Evolutionary conservation across 2,113 vertebrate genomes (phyloP), one percentile per base, ranked within the genome.

Genomic region (Rhinolophus sinicus): DNA sequence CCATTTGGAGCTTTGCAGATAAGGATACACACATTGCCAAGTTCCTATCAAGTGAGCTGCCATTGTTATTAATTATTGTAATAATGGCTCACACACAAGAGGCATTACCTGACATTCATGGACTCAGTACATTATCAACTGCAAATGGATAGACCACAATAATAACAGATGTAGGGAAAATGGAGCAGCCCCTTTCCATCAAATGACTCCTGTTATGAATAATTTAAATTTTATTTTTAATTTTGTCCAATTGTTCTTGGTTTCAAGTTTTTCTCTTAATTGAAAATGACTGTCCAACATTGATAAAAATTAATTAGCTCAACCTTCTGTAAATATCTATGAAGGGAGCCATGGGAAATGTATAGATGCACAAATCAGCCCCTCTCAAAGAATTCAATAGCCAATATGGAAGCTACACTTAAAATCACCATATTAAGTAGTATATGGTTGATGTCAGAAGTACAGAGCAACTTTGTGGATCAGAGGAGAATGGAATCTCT

Each of bases 61-160:
- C 95, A 96, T 95, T 95, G 88, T 97, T 97, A 97, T 98, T 97
- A 98, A 97, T 98, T 97, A 97, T 84, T 92, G 82, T 65, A 96
- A 96, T 97, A 97, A 97, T 76, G 82, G 69, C 60, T 97, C 70
- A 62, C 81, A 93, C 54, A 80, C 78, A 94, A 83, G 78, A 93
- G 78, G 62, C 77, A 93, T 87, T 97, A 76, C n/a, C 95, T 90
- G 84, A 94, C 94, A 89, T 30, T 69, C 60, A 93, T 26, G 72
- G 93, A 94, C n/a, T 94, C 30, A 10, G 60, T 75, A 38, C 33
- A 44, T 96, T 96, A 95, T 86, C 86, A 72, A 58, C 85, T 24
- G 47, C 73, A 86, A 95, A 83, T n/a, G 50, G 67, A 89, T 3
- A 95, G 52, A 70, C 44, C 62, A 90, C 67, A 96, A 75, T 64